Evolutionary conservation across 2,797 vertebrate species (phyloP).

Genomic region (Dromococcyx pavoninus): DNA sequence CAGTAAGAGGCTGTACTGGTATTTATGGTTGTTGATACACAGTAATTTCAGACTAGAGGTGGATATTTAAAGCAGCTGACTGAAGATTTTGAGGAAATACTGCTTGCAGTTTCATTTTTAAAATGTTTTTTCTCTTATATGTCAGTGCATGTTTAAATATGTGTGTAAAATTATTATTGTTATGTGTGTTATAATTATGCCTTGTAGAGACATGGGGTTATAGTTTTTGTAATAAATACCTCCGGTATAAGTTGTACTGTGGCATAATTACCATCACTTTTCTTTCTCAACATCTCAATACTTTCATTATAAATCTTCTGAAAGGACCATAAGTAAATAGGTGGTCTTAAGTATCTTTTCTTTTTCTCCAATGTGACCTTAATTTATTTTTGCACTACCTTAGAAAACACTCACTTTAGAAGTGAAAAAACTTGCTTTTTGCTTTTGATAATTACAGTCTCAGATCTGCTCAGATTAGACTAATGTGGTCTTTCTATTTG

Average conservation of each 20-base stretch:
- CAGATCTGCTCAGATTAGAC: background rate
- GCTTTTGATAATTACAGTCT: background rate
- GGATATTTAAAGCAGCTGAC: background rate
- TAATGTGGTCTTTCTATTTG: background rate
- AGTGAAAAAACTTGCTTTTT: background rate
- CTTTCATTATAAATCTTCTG: background rate
- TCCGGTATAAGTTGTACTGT: background rate
- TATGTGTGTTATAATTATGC: background rate
- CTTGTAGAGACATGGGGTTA: background rate
- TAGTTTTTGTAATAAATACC: background rate
- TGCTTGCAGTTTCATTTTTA: background rate
- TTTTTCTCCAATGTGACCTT: background rate
- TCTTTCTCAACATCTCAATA: background rate
- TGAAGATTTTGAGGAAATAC: background rate
- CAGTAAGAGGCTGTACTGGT: background rate
- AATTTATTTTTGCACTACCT: background rate
- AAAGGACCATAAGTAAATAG: background rate
- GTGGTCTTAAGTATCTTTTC: background rate
- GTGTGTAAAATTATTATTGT: background rate
- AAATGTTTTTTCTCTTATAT: background rate
- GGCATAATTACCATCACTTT: background rate
- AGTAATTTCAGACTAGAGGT: background rate
- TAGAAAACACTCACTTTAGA: background rate
- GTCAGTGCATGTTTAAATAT: background rate
- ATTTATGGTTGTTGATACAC: background rate